Base-by-base conservation (phyloP, 2,113 vertebrate genomes). In the Phaethornis superciliosus region DNA sequence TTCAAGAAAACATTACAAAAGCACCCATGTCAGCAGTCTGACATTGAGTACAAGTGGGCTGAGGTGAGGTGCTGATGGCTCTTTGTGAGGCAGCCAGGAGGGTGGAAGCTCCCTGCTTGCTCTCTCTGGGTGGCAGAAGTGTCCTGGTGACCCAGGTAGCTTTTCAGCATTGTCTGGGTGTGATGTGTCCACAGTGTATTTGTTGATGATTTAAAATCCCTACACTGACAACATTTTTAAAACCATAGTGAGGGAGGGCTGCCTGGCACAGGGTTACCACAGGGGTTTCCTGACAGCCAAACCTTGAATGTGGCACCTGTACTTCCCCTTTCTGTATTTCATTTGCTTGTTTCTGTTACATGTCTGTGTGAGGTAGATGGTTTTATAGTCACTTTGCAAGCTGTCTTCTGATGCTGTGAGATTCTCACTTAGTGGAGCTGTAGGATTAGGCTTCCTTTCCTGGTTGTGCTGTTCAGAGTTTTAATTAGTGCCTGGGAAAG, bases 161-260 rank as follows among this genome's bases (percentile, higher is more conserved):
- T 79, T 80, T 80, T 85, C 55, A 65, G 63, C 68, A 12, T 76
- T 17, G 6, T 62, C 35, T 22, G 32, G 19, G 6, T n/a, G 3
- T 27, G 24, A 16, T 49, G 52, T 7, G 12, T 33, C 47, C 5
- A 1, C 71, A 58, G 13, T 15, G 7, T 58, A 23, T 58, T 81
- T 52, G 24, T 64, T 40, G 46, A 40, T 51, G 20, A n/a, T n/a
- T 49, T 40, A 21, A 69, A 47, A 59, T 80, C 56, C 16, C 10
- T 32, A 32, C 33, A 4, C n/a, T 1, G 0, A 24, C 9, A 13
- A 3, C 0, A 0, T 44, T 74, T 67, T 56, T 7, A 49, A n/a
- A 51, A 10, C 26, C 55, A 6, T 15, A 55, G 24, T 35, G 59
- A 28, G 47, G 30, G 4, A 18, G 60, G 55, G 32, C 47, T 79